Base-by-base conservation (phyloP, 2,797 vertebrate genomes). In the Melanogrammus aeglefinus region DNA sequence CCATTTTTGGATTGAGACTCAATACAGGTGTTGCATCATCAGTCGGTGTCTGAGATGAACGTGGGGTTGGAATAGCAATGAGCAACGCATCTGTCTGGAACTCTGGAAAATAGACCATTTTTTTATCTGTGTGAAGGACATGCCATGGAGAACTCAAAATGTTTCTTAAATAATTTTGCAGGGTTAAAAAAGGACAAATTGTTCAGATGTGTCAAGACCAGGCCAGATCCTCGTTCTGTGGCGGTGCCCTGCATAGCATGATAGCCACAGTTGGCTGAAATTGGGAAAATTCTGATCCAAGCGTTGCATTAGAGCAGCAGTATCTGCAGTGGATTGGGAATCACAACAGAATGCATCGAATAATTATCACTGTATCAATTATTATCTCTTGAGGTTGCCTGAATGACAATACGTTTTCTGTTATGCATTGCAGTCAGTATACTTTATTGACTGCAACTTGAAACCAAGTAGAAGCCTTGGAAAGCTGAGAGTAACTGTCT, bases 351-450 rank as follows among this genome's bases (percentile, higher is more conserved):
- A 69, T 69, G 63, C 63, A 69, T 69, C 12, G n/a, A 86, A 85
- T 82, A 90, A 77, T 87, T 75, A 87, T 81, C 76, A 41, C 72
- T 36, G 12, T 70, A 74, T 33, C 31, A 33, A 33, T 33, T 36
- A 36, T 36, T 7, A 36, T 36, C 35, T 36, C 39, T 78, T 72
- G 77, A 85, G 63, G n/a, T 81, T 82, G 72, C 88, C 76, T 74
- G 77, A 51, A 31, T 76, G 74, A 70, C 82, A 88, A 86, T 80
- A 36, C 77, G 66, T 51, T 75, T 77, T 77, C 77, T 77, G 44
- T 36, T 38, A 69, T 73, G 21, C 80, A 33, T 27, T 66, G 8
- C 69, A 78, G 77, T 78, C 44, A 78, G 21, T 12, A 72, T 74
- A 73, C 72, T 47, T 74, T 74, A 76, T 76, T 88, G 78, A 66